Conservation (phyloP, 2,797 vertebrate genomes). For the Hyperoplus immaculatus region DNA sequence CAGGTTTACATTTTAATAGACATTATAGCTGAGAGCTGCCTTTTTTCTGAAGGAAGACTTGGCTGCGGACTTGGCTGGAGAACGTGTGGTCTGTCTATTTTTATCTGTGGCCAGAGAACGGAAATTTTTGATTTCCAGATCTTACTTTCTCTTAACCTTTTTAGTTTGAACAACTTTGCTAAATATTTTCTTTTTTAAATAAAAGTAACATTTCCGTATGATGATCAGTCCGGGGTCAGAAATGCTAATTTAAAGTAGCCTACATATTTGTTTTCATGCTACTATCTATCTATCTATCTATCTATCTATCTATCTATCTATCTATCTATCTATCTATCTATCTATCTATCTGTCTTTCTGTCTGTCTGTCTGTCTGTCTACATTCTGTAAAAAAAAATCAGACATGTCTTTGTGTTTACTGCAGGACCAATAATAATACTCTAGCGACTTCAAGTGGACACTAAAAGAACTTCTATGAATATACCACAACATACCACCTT, state of each 20-base stretch:
- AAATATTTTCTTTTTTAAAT: background rate
- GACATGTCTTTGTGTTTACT: background rate
- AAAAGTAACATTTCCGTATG: background rate
- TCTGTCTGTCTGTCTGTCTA: constrained; percentile 21
- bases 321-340: constrained; percentile 13
- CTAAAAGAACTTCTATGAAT: background rate
- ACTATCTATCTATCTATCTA: background rate
- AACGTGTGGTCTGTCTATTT: constrained; percentile 68
- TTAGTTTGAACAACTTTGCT: background rate
- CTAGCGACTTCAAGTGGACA: constrained; percentile 63
- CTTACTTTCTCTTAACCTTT: background rate
- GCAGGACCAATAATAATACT: constrained; percentile 8
- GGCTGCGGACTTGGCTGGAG: constrained; percentile 64
- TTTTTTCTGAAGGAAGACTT: constrained; percentile 58
- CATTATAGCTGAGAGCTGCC: constrained; percentile 68
- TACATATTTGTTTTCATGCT: too few species aligned
- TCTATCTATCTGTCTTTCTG: constrained; percentile 17
- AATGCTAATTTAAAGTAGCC: background rate
- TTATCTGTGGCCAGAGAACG: constrained; percentile 66
- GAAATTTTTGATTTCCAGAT: background rate
- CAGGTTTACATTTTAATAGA: constrained; percentile 62
- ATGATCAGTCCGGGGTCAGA: background rate
- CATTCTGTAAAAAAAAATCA: too few species aligned
- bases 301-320: background rate
- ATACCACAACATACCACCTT: too few species aligned